Evolutionary conservation across 2,797 vertebrate species (phyloP), one percentile per base, ranked within the genome.

Genomic region (Xenops minutus): DNA sequence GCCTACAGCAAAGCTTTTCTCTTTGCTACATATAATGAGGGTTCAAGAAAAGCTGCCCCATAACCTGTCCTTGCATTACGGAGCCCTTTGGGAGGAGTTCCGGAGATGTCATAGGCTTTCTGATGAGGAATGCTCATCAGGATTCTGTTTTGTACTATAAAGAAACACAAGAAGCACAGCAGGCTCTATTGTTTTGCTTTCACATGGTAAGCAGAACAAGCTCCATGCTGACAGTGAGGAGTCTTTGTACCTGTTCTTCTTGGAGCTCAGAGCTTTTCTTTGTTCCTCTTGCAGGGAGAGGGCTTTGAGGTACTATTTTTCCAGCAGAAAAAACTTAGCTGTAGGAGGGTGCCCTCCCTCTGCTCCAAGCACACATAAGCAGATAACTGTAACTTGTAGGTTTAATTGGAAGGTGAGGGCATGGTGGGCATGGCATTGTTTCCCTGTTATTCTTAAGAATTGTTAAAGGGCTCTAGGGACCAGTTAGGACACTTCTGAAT

Each of bases 291-390:
- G 62, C n/a, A 21, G 8, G 19, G 20, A 4, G 14, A 59, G 48
- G 1, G 7, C 79, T 85, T n/a, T 22, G 7, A 61, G 18, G 27
- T 41, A 8, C 7, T n/a, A 10, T 62, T 92, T 63, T 61, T 41
- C 32, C 19, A 20, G 0, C 4, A 17, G 58, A 63, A 75, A 75
- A 39, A 49, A 1, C 30, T 29, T 51, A 46, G 17, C 30, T 69
- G 49, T 71, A 46, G 61, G 63, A 55, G 51, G 12, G 3, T 54
- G 34, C 7, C 9, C 6, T 34, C 21, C 12, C 10, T 6, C 4
- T 6, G 1, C 22, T 37, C 24, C 34, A 76, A 22, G 49, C 22
- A 55, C 48, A 21, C 0, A 0, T 12, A 48, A 51, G 7, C 16
- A 63, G 41, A 55, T 64, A 49, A 23, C 13, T 56, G 5, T 52